Evolutionary conservation across 2,113 vertebrate species (phyloP).

Genomic region (Corydoras sp.): DNA sequence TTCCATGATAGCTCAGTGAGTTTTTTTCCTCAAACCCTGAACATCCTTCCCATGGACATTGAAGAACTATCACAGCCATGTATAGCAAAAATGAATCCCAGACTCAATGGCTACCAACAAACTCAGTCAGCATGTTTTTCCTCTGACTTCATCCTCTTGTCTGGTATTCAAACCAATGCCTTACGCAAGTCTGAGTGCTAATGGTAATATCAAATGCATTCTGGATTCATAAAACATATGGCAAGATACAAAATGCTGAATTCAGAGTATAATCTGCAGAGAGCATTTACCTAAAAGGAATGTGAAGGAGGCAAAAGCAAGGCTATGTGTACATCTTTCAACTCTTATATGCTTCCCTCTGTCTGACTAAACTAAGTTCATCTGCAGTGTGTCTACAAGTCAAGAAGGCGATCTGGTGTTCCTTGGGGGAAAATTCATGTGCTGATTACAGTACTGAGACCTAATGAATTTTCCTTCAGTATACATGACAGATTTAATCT

Average conservation of each 20-base stretch:
- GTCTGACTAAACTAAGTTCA: too few species aligned
- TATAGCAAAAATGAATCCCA: slow-evolving; percentile 38
- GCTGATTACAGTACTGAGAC: too few species aligned
- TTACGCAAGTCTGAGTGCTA: slow-evolving; percentile 29
- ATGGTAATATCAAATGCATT: slow-evolving; percentile 37
- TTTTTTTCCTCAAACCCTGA: not conserved
- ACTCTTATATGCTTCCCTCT: too few species aligned
- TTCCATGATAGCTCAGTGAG: slow-evolving; percentile 26
- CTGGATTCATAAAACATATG: slow-evolving; percentile 27
- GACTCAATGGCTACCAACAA: slow-evolving; percentile 23
- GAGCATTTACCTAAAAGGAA: too few species aligned
- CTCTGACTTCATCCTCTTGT: slow-evolving; percentile 33
- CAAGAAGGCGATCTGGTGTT: too few species aligned
- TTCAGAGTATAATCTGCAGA: too few species aligned
- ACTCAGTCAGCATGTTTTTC: slow-evolving; percentile 32
- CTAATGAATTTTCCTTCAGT: too few species aligned
- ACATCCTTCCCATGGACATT: slow-evolving; percentile 14
- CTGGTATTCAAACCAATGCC: slow-evolving; percentile 21
- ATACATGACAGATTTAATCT: too few species aligned
- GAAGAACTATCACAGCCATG: slow-evolving; percentile 17
- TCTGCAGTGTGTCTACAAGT: too few species aligned
- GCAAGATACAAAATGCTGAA: slow-evolving; percentile 16
- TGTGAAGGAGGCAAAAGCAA: too few species aligned
- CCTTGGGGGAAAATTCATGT: too few species aligned
- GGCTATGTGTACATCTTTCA: too few species aligned